Evolutionary conservation across 2,113 vertebrate genomes (phyloP), one percentile per base, ranked within the genome.

Genomic region (Gorsachius goisagi): DNA sequence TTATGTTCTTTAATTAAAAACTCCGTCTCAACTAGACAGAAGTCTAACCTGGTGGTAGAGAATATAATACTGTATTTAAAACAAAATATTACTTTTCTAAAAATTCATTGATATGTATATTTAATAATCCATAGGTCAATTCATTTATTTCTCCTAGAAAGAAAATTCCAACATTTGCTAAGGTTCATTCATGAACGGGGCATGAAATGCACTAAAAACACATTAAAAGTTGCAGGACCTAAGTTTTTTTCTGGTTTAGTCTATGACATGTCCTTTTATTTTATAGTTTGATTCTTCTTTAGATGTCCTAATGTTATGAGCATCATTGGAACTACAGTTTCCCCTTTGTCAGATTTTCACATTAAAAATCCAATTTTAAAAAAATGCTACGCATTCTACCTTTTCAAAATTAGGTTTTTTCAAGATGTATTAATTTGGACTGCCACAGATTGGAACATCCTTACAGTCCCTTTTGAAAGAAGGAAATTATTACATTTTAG

Each of bases 1-100:
- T 98, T 98, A 98, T 98, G 97, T 97, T 97, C 97, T 95, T 98
- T 97, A 97, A 98, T 98, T 98, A 98, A 98, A 97, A 96, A 85
- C 52, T 91, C 90, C 73, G 91, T 97, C 90, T 93, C 95, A 96
- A 97, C 92, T 90, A 97, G 94, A 97, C 5, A 49, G 95, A 97
- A 97, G 80, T 80, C 93, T 97, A 97, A 98, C 94, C 91, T 98
- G 89, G 86, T 96, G 79, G 72, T 72, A 75, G 47, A 91, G 52
- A 69, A 92, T 41, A 23, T 30, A 73, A 47, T 59, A 79, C 30
- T 69, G 69, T 82, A 94, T 76, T 92, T 88, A 56, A 97, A 95
- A 58, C 35, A 89, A 93, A 88, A 80, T 35, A 37, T 49, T 84
- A 77, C 17, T 58, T 76, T 67, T 84, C 33, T 55, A 55, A 52